A percentile compares a stretch with the other conserved stretches of the same genome.
Evolutionary conservation across 2,113 vertebrate species (phyloP).

Genomic region (Oxyruncus cristatus): DNA sequence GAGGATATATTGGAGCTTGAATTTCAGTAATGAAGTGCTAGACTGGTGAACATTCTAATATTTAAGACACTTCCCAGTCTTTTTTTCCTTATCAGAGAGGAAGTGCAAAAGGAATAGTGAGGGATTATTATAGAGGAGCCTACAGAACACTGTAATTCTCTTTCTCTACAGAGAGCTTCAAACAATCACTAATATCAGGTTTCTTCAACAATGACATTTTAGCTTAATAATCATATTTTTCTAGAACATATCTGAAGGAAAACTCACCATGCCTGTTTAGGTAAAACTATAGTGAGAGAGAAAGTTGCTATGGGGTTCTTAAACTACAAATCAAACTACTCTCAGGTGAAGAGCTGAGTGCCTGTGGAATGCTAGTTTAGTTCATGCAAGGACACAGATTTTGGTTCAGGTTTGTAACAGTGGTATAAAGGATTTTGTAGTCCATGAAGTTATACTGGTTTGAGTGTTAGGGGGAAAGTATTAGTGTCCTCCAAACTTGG

Average conservation of each 20-base stretch:
- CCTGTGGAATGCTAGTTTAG: neutral
- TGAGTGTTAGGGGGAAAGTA: neutral
- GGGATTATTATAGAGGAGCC: neutral
- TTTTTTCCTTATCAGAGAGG: neutral
- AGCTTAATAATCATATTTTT: neutral
- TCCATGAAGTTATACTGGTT: neutral
- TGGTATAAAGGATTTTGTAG: neutral
- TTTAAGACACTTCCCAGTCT: neutral
- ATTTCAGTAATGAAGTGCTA: neutral
- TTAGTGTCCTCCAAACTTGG: neutral
- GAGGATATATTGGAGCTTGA: slow-evolving; percentile 28
- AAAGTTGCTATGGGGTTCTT: neutral
- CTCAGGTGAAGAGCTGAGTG: neutral
- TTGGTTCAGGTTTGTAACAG: neutral
- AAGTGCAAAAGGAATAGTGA: neutral
- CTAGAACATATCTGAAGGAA: neutral
- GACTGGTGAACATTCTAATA: neutral
- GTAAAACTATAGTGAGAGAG: neutral
- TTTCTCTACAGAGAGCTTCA: neutral
- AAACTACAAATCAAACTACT: neutral
- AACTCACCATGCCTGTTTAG: neutral
- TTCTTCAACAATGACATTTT: neutral
- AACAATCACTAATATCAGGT: neutral
- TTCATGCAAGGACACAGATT: neutral
- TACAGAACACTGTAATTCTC: neutral